phyloP scores from a whole-genome alignment of 1,140 invertebrate species.

The Camponotus vicinus region DNA sequence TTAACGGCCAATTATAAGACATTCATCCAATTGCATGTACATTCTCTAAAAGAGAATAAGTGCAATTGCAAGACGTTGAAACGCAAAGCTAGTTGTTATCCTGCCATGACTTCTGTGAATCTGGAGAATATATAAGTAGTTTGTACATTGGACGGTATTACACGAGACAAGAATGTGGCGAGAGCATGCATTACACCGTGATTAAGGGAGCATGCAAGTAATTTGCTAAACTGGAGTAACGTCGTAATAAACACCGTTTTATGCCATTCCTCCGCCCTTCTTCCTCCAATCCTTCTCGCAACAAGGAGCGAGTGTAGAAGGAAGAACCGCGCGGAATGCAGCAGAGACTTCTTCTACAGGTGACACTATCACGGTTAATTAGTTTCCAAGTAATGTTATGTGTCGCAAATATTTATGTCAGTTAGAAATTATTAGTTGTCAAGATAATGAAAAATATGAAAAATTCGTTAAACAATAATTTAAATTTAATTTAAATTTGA shows the following conservation, averaged over 20 bases:
- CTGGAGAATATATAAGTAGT: slow-evolving; percentile 35
- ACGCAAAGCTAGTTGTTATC: slow-evolving; percentile 21
- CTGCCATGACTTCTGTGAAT: slow-evolving; percentile 25
- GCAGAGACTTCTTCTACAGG: slow-evolving; percentile 59
- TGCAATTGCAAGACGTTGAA: slow-evolving; percentile 51
- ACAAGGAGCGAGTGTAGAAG: slow-evolving; percentile 17
- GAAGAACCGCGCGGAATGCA: slow-evolving; percentile 70
- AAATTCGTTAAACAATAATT: not conserved
- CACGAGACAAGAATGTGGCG: slow-evolving; percentile 68
- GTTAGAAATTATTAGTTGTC: slow-evolving; percentile 36
- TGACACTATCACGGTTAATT: slow-evolving; percentile 61
- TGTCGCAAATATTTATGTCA: slow-evolving; percentile 17
- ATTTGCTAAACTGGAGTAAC: slow-evolving; percentile 76
- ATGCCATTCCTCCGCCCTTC: slow-evolving; percentile 48
- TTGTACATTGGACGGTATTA: slow-evolving; percentile 62
- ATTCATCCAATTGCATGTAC: slow-evolving; percentile 59
- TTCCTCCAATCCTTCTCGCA: slow-evolving; percentile 45
- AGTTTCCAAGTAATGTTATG: slow-evolving; percentile 44
- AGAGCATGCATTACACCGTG: slow-evolving; percentile 71
- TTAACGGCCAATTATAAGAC: slow-evolving; percentile 7
- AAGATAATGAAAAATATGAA: not conserved
- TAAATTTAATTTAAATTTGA: not conserved
- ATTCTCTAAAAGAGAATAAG: slow-evolving; percentile 57
- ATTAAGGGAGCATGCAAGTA: slow-evolving; percentile 75
- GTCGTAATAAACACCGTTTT: slow-evolving; percentile 72